Evolutionary conservation across 2,888 invertebrate genomes (phyloP).

Genomic region (Drosophila emarginata): DNA sequence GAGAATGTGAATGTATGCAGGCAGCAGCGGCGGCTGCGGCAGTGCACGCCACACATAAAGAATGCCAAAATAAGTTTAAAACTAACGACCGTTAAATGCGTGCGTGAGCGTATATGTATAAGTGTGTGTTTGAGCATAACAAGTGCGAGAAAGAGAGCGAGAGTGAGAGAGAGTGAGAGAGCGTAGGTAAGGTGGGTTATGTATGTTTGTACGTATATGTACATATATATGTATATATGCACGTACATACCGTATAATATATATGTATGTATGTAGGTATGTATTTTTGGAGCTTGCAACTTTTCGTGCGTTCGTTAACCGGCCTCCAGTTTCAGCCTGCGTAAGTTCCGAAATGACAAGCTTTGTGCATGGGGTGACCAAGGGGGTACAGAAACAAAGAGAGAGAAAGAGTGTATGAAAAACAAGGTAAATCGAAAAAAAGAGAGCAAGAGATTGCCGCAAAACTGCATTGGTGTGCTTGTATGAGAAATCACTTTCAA

Average conservation of each 20-base stretch:
- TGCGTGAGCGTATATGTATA: slow-evolving; percentile 23
- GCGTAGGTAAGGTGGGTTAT: slow-evolving; percentile 33
- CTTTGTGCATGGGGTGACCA: slow-evolving; percentile 4
- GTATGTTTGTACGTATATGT: slow-evolving; percentile 16
- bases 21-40: slow-evolving; percentile 49
- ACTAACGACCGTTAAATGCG: slow-evolving; percentile 58
- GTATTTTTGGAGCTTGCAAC: slow-evolving; percentile 70
- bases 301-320: slow-evolving; percentile 62
- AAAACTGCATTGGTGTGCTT: slow-evolving; percentile 12
- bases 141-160: neutral
- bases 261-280: slow-evolving; percentile 35
- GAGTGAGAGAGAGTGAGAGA: slow-evolving; percentile 8
- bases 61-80: slow-evolving; percentile 76
- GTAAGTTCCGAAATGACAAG: slow-evolving; percentile 32
- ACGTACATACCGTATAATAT: neutral
- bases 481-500: slow-evolving; percentile 44
- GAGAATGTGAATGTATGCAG: slow-evolving; percentile 32
- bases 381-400: slow-evolving; percentile 26
- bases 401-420: slow-evolving; percentile 26
- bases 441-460: slow-evolving; percentile 38
- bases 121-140: slow-evolving; percentile 24
- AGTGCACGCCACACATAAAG: slow-evolving; percentile 52
- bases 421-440: slow-evolving; percentile 37
- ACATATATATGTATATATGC: slow-evolving; percentile 12
- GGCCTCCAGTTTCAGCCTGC: slow-evolving; percentile 21